Evolutionary conservation across 2,888 invertebrate genomes (phyloP).

Genomic region (Eucriotettix oculatus): DNA sequence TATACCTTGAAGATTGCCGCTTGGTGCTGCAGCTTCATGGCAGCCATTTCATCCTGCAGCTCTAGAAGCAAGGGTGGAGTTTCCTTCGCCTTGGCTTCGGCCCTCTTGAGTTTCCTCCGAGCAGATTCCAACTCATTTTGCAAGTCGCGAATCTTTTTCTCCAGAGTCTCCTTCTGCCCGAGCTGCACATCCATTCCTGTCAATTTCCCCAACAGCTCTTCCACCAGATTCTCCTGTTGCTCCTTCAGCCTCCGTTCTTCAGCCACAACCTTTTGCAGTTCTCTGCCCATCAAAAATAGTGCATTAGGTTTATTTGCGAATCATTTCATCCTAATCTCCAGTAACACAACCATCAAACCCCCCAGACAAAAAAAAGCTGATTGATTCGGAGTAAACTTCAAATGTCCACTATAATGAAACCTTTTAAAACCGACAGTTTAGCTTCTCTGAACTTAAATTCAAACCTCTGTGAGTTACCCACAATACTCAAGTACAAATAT

Average conservation of each 20-base stretch:
- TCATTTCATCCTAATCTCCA: neutral
- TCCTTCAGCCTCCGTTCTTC: constrained; percentile 60
- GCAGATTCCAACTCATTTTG: constrained; percentile 46
- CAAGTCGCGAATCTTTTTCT: constrained; percentile 26
- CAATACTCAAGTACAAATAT: no score
- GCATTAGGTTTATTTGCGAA: neutral
- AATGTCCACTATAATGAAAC: no score
- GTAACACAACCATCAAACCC: neutral
- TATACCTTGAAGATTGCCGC: constrained; percentile 45
- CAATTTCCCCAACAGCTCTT: constrained; percentile 31
- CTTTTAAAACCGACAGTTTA: no score
- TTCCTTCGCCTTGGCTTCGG: constrained; percentile 38
- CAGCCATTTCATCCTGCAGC: constrained; percentile 54
- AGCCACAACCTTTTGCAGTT: constrained; percentile 57
- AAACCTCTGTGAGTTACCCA: no score
- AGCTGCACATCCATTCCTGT: constrained; percentile 19
- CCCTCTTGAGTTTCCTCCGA: constrained; percentile 43
- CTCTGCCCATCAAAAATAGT: constrained; percentile 30
- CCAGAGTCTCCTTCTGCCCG: constrained; percentile 15
- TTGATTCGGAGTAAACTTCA: constrained; percentile 9
- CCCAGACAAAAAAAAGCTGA: constrained; percentile 1
- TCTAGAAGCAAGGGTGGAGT: constrained; percentile 46
- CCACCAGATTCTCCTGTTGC: constrained; percentile 47
- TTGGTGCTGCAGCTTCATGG: constrained; percentile 55
- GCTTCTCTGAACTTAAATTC: no score